Percentiles rank a stretch among this genome's conserved stretches.
These are phyloP conservation scores for Sebastes elongatus DNA, from an alignment of 2,797 vertebrate species.

Conservation along the genomic window DNA sequence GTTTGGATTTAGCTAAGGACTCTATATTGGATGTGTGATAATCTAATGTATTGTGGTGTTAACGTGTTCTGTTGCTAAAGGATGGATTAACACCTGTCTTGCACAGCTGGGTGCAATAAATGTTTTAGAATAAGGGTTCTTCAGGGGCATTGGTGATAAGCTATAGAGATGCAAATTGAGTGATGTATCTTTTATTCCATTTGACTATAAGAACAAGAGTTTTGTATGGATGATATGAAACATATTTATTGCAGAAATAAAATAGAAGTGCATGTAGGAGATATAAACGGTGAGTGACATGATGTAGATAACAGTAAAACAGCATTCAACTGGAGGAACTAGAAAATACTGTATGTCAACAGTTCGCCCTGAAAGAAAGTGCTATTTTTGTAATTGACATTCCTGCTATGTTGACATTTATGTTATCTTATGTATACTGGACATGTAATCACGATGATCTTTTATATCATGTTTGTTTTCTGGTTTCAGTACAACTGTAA, in stretches of 20 bases:
- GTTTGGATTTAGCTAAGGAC: neutral
- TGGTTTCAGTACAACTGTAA: constrained; percentile 14
- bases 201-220: neutral
- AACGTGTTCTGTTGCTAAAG: neutral
- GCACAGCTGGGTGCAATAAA: constrained; percentile 10
- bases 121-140: neutral
- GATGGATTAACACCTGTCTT: neutral
- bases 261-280: neutral
- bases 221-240: constrained; percentile 7
- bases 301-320: constrained; percentile 10
- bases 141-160: neutral
- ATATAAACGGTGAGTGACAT: neutral
- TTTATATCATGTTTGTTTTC: constrained; percentile 28
- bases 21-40: constrained; percentile 6
- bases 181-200: neutral
- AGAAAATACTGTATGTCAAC: neutral
- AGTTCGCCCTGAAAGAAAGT: neutral
- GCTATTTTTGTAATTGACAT: constrained; percentile 30
- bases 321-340: neutral
- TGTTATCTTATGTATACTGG: neutral
- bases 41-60: neutral
- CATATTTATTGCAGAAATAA: constrained; percentile 14
- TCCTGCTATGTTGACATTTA: constrained; percentile 6
- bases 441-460: constrained; percentile 15
- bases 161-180: constrained; percentile 1